Percentiles rank a stretch among this genome's conserved stretches.
phyloP scores from a whole-genome alignment of 1,140 invertebrate species.

The Rhagoletis pomonella region DNA sequence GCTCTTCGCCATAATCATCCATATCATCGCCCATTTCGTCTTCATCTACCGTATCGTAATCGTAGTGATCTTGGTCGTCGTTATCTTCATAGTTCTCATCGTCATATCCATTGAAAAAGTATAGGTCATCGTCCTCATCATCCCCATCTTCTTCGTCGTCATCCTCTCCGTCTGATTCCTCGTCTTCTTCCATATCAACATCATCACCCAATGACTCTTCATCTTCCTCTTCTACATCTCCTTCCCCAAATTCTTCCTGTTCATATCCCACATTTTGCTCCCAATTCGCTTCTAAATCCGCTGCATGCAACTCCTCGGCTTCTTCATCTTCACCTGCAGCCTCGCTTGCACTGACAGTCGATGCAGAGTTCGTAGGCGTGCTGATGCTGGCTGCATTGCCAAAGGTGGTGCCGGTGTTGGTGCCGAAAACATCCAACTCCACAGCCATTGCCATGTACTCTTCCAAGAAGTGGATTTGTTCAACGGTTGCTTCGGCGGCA shows the following conservation, averaged over 20 bases:
- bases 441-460: slow-evolving; percentile 53
- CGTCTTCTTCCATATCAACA: slow-evolving; percentile 13
- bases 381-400: background rate
- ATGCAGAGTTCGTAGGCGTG: slow-evolving; percentile 6
- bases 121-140: slow-evolving; percentile 15
- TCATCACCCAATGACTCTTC: background rate
- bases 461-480: slow-evolving; percentile 46
- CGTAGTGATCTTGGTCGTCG: background rate
- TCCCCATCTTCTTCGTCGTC: background rate
- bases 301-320: background rate
- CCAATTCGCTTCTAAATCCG: background rate
- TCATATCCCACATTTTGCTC: background rate
- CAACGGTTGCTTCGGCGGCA: background rate
- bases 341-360: slow-evolving; percentile 21
- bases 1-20: slow-evolving; percentile 12
- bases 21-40: background rate
- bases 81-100: slow-evolving; percentile 28
- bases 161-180: background rate
- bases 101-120: slow-evolving; percentile 11
- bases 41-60: background rate
- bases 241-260: background rate
- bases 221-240: background rate
- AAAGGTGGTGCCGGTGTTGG: background rate
- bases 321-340: background rate
- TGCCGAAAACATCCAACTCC: background rate